phyloP scores from a whole-genome alignment of 2,797 vertebrate species.

The Myripristis jacobus region DNA sequence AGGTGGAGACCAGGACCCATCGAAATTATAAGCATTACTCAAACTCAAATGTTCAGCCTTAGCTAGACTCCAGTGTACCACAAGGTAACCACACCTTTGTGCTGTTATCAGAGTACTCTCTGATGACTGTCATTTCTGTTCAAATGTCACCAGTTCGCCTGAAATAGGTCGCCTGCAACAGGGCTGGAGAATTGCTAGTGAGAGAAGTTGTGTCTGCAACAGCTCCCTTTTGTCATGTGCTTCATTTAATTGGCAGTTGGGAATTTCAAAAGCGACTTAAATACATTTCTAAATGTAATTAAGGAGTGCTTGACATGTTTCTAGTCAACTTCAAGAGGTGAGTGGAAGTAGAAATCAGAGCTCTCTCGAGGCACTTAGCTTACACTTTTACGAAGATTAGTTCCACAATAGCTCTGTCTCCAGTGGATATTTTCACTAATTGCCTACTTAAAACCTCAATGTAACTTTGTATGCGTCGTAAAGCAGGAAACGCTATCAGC shows the following conservation, averaged over 20 bases:
- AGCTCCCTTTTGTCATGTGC: neutral
- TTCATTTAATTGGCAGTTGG: constrained; percentile 2
- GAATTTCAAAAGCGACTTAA: constrained; percentile 13
- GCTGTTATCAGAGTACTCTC: neutral
- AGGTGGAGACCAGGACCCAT: neutral
- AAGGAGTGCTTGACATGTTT: constrained; percentile 9
- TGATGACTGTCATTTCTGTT: constrained; percentile 50
- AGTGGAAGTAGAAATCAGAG: constrained; percentile 31
- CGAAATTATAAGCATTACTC: neutral
- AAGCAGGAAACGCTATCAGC: constrained; percentile 27
- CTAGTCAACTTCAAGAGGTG: constrained; percentile 18
- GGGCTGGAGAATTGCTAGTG: neutral
- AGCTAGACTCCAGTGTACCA: too few species aligned
- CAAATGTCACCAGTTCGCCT: constrained; percentile 56
- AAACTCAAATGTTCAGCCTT: too few species aligned
- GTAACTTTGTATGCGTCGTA: constrained; percentile 35
- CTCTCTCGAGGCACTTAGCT: constrained; percentile 52
- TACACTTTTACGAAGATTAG: constrained; percentile 28
- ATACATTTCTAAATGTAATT: constrained; percentile 6
- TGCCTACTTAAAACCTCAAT: constrained; percentile 37
- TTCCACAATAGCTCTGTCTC: constrained; percentile 40
- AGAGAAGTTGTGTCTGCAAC: constrained; percentile 10
- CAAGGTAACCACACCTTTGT: neutral
- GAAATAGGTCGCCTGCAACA: constrained; percentile 19
- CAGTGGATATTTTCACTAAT: constrained; percentile 52